These are phyloP conservation scores for Chironomus tentans DNA, from an alignment of 2,888 invertebrate genomes.

Conservation along the genomic window DNA sequence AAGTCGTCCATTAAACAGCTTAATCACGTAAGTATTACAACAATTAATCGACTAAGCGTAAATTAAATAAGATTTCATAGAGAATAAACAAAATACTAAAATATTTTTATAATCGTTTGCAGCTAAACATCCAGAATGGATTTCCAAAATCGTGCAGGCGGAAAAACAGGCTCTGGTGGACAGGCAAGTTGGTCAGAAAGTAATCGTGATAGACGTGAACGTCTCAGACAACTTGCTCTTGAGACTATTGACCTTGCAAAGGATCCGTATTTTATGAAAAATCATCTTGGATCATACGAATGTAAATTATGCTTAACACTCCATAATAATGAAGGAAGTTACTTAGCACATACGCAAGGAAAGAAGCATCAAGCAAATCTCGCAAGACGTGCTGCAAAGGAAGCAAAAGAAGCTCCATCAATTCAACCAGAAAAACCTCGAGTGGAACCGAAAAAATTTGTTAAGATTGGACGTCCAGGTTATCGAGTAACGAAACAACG, in stretches of 20 bases:
- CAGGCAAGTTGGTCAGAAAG: slow-evolving; percentile 99
- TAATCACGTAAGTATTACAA: too few species aligned
- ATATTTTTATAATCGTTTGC: not conserved
- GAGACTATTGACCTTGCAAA: slow-evolving; percentile 99
- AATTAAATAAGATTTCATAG: too few species aligned
- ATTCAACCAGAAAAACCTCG: slow-evolving; percentile 90
- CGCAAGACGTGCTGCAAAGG: slow-evolving; percentile 94
- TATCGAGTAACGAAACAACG: slow-evolving; percentile 98
- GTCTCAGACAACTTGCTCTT: slow-evolving; percentile 88
- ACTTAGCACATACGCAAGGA: slow-evolving; percentile 97
- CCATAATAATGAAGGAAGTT: slow-evolving; percentile 99
- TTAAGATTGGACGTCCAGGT: slow-evolving; percentile 98
- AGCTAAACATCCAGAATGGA: slow-evolving; percentile 60
- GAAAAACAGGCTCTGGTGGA: slow-evolving; percentile 98
- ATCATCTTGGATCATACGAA: slow-evolving; percentile 96
- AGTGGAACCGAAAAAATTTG: slow-evolving; percentile 97
- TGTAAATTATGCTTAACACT: slow-evolving; percentile 97
- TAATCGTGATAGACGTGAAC: slow-evolving; percentile 91
- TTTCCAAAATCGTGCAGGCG: slow-evolving; percentile 97
- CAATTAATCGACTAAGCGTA: too few species aligned
- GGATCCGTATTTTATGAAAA: slow-evolving; percentile 99
- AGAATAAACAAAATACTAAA: not conserved
- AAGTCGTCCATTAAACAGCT: not conserved
- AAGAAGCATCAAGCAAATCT: slow-evolving; percentile 99
- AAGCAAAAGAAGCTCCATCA: slow-evolving; percentile 94